Conservation (phyloP, 1,140 invertebrate genomes). For the Orchestia grillus region DNA sequence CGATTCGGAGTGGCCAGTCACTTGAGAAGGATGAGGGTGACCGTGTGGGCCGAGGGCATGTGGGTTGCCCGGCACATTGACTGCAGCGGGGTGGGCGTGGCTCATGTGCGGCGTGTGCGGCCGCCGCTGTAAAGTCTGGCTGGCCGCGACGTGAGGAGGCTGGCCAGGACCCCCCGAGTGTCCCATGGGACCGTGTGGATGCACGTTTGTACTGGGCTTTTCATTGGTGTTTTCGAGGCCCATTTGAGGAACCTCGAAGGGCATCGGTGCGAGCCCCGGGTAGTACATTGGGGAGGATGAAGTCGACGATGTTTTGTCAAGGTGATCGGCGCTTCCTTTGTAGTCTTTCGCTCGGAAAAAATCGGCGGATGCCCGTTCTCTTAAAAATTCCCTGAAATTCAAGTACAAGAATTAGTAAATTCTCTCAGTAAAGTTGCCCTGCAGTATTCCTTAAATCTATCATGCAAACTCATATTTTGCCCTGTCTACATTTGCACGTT, state of each 20-base stretch:
- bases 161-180: not conserved
- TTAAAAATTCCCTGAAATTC: conserved; percentile 59
- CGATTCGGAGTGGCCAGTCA: conserved; percentile 1
- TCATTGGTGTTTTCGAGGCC: conserved; percentile 27
- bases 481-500: not conserved
- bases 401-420: not conserved
- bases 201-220: not conserved
- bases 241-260: conserved; percentile 58
- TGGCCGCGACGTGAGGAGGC: not conserved
- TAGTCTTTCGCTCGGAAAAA: conserved; percentile 58
- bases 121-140: not conserved
- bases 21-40: conserved; percentile 10
- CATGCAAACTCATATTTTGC: not conserved
- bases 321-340: conserved; percentile 59
- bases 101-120: conserved; percentile 29
- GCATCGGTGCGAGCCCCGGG: conserved; percentile 46
- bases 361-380: conserved; percentile 58
- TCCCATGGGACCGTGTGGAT: conserved; percentile 34
- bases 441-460: not conserved
- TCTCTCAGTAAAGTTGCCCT: not conserved
- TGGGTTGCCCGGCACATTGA: not conserved
- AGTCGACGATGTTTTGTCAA: conserved; percentile 51
- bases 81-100: not conserved
- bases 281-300: conserved; percentile 22
- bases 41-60: conserved; percentile 12